phyloP scores from a whole-genome alignment of 2,888 invertebrate genomes.

The Apantesis nais region DNA sequence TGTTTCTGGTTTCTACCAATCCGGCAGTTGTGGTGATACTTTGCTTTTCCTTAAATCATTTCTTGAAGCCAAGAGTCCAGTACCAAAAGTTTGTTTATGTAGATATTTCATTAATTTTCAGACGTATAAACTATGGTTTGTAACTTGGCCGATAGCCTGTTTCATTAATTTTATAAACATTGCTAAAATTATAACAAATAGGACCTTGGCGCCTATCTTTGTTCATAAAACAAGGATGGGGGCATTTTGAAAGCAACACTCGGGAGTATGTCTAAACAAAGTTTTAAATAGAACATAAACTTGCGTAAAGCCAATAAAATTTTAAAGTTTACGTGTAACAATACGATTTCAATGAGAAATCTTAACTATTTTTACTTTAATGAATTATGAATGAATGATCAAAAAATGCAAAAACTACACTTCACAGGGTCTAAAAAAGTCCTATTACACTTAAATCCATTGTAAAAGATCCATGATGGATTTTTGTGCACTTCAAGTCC shows the following conservation, averaged over 20 bases:
- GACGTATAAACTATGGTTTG: neutral
- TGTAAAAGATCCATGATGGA: too few species aligned
- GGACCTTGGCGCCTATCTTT: slow-evolving; percentile 10
- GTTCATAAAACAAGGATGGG: slow-evolving; percentile 22
- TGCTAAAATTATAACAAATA: slow-evolving; percentile 14
- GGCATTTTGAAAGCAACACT: slow-evolving; percentile 41
- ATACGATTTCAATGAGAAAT: slow-evolving; percentile 8
- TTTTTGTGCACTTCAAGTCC: too few species aligned
- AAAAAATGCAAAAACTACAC: too few species aligned
- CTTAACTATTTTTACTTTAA: neutral
- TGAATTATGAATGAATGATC: too few species aligned
- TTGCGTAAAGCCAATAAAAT: slow-evolving; percentile 50
- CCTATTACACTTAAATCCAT: too few species aligned
- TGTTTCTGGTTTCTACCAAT: too few species aligned
- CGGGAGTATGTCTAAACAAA: slow-evolving; percentile 70
- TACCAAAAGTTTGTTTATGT: neutral
- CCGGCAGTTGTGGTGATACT: too few species aligned
- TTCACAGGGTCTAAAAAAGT: too few species aligned
- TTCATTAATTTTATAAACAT: slow-evolving; percentile 21
- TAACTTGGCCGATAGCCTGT: slow-evolving; percentile 19
- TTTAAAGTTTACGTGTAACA: slow-evolving; percentile 7
- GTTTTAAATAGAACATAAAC: slow-evolving; percentile 62
- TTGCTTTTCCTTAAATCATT: neutral
- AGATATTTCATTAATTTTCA: neutral
- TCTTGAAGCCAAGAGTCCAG: neutral